phyloP scores from a whole-genome alignment of 1,140 invertebrate genomes.

The Mylabris phalerata region DNA sequence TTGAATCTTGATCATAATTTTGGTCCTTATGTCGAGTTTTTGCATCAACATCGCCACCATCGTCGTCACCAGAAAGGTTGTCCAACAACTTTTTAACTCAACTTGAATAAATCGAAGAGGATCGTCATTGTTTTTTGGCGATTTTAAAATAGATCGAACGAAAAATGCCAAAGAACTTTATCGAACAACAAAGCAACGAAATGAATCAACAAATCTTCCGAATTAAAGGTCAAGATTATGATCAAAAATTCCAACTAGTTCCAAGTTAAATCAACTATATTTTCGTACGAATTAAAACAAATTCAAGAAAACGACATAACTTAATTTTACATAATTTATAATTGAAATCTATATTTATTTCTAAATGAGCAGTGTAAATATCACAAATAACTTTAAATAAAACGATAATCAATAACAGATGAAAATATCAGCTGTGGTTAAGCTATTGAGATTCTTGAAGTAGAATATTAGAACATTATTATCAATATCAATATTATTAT shows the following conservation, averaged over 20 bases:
- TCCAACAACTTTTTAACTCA: too few relatives aligned
- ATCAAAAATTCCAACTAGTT: not conserved
- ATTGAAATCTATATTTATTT: constrained; percentile 33
- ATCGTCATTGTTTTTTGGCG: too few relatives aligned
- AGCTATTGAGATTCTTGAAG: constrained; percentile 4
- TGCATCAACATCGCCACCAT: too few relatives aligned
- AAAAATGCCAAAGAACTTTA: too few relatives aligned
- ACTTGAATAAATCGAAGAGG: too few relatives aligned
- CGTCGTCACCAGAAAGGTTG: too few relatives aligned
- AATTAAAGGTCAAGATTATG: constrained; percentile 1
- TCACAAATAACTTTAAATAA: constrained; percentile 34
- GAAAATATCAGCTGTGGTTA: constrained; percentile 14
- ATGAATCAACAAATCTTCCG: not conserved
- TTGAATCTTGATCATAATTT: too few relatives aligned
- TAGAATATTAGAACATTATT: too few relatives aligned
- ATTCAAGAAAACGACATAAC: not conserved
- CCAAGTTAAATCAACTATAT: not conserved
- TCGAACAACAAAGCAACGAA: not conserved
- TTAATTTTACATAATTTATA: constrained; percentile 18
- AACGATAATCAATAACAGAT: constrained; percentile 22
- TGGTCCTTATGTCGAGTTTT: too few relatives aligned
- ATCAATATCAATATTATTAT: too few relatives aligned
- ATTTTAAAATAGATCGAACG: too few relatives aligned
- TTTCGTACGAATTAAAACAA: not conserved
- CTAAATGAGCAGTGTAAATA: constrained; percentile 36